Base-by-base conservation (phyloP, 2,797 vertebrate species). In the Cynodonichthys magdalenae region DNA sequence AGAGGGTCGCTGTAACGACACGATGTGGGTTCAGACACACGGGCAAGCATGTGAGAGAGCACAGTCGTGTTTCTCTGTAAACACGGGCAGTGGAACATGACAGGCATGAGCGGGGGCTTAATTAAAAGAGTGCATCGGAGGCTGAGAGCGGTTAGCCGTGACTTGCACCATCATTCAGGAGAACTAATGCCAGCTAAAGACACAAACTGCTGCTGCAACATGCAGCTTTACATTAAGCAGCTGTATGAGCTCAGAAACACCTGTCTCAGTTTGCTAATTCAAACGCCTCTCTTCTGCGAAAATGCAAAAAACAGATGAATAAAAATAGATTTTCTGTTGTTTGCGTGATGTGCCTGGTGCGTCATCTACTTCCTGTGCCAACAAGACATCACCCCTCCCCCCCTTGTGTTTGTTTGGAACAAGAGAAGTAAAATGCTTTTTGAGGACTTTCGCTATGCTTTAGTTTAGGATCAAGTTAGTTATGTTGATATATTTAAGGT, bases 111-210 rank as follows among this genome's bases (percentile, higher is more conserved):
- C 59, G 9, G 31, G 20, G 57, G 52, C 28, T 75, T 74, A 81
- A 87, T 78, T 72, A 85, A 72, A 69, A 59, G 69, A 69, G 36
- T 63, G 61, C 24, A 61, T 53, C 42, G 64, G 75, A 63, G 66
- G 71, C 39, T 62, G 75, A 76, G 71, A 69, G 51, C 39, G 53
- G 66, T 75, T 63, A 74, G 46, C 56, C 45, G 9, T 19, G 66
- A 63, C 66, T 61, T 52, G 53, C 19, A 19, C 48, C 59, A 54
- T 63, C 55, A 58, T 6, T 45, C 34, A 68, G 47, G 24, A 66
- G 36, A 63, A 78, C 57, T 42, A 69, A 74, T 71, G 75, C 46
- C 63, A 76, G 57, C 59, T 82, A 63, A 59, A 64, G 53, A 74
- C 31, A 39, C 44, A 45, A 31, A 31, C 36, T 8, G 68, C n/a